Conservation (phyloP, 2,113 vertebrate genomes). For the Irena cyanogastra region DNA sequence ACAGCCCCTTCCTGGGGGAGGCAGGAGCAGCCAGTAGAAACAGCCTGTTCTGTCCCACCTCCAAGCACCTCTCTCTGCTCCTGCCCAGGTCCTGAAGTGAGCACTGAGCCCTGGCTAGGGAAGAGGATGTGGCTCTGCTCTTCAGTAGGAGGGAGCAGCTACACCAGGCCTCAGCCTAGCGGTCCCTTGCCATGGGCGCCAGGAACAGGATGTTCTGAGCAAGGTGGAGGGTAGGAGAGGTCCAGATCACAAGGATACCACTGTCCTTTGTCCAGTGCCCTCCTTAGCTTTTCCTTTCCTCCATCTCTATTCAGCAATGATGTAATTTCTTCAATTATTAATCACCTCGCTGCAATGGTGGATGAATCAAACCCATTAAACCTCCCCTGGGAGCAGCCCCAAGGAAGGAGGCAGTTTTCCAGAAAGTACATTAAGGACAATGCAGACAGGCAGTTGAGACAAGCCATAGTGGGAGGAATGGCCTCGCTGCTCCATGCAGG, state of each 20-base stretch:
- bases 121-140: not conserved
- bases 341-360: not conserved
- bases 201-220: not conserved
- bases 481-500: not conserved
- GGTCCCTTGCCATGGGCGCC: not conserved
- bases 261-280: not conserved
- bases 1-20: not conserved
- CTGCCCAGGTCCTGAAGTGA: not conserved
- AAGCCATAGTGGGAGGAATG: not conserved
- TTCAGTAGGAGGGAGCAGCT: not conserved
- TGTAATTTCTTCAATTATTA: slow-evolving; percentile 51
- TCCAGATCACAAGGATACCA: not conserved
- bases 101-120: not conserved
- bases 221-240: not conserved
- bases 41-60: not conserved
- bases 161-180: not conserved
- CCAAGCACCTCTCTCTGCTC: not conserved
- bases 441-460: not conserved
- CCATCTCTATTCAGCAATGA: not conserved
- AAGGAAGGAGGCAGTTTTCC: slow-evolving; percentile 35
- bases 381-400: not conserved
- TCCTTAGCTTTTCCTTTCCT: not conserved
- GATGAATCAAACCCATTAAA: slow-evolving; percentile 33
- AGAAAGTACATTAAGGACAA: slow-evolving; percentile 11
- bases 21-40: not conserved